phyloP scores from a whole-genome alignment of 2,888 invertebrate species.

The Eremobia ochroleuca region DNA sequence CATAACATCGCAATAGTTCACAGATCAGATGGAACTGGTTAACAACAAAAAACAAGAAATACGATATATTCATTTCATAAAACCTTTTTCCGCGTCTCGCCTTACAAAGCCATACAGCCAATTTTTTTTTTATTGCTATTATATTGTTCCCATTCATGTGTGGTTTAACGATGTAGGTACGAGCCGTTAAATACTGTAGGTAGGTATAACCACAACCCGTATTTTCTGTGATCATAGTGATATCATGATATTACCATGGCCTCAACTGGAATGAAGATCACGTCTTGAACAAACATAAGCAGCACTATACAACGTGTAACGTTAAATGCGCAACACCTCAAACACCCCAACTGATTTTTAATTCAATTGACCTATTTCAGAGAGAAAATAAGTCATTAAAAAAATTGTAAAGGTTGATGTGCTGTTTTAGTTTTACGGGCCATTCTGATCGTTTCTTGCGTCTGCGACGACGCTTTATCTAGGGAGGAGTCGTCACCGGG shows the following conservation, averaged over 20 bases:
- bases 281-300: background rate
- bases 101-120: background rate
- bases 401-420: no score
- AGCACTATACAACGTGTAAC: no score
- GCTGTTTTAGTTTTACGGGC: no score
- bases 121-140: constrained; percentile 17
- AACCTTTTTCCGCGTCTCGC: constrained; percentile 8
- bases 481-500: no score
- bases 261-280: background rate
- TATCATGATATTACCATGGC: constrained; percentile 2
- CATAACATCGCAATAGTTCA: background rate
- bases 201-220: background rate
- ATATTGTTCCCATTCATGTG: constrained; percentile 26
- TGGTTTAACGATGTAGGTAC: constrained; percentile 28
- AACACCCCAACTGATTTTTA: no score
- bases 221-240: background rate
- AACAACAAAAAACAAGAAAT: background rate
- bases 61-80: background rate
- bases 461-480: no score
- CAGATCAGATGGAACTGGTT: background rate
- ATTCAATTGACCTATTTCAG: no score
- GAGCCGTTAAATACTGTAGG: constrained; percentile 19
- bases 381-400: no score
- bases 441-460: no score
- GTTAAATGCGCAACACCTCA: no score